Evolutionary conservation across 2,888 invertebrate genomes (phyloP), one percentile per base, ranked within the genome.

Genomic region (Chironomus tentans): DNA sequence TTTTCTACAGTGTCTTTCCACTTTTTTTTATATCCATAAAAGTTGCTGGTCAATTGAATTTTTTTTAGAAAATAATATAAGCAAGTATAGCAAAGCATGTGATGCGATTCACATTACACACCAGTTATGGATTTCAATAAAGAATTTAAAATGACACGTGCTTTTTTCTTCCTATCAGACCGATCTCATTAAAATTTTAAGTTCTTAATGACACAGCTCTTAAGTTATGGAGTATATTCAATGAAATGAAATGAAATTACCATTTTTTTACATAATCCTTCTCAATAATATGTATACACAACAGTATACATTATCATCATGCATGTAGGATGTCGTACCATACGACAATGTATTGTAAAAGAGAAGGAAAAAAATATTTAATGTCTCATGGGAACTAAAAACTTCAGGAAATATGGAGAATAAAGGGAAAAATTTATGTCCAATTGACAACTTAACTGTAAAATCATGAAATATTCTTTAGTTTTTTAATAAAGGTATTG

Each of bases 111-210:
- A 62, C 72, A 73, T 73, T 38, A 71, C 38, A 38, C 72, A 62
- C 62, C 72, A 22, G 72, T 56, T 28, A 62, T 62, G 24, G 21
- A 73, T 73, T 73, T 24, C 28, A 62, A 13, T 21, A n/a, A 21
- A 21, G 18, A 65, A 18, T 65, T 18, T 65, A 22, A 13, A 24
- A 65, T 12, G 56, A 71, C 71, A 71, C 71, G 71, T 71, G 72
- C 62, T 73, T 65, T 56, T 56, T 56, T 65, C 13, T 24, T 21
- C 24, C 24, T 38, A 48, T 22, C 38, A 62, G 38, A 73, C 48
- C 18, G n/a, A 10, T 15, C 18, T 62, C 72, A 62, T 73, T 73
- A 73, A 73, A 61, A 21, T 73, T 73, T 73, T 62, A 70, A 73
- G 15, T 73, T 73, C 28, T 73, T 61, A 73, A 73, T 73, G 72